phyloP scores from a whole-genome alignment of 53 echinoderm and acorn worm genomes.

The Henricia sp. region DNA sequence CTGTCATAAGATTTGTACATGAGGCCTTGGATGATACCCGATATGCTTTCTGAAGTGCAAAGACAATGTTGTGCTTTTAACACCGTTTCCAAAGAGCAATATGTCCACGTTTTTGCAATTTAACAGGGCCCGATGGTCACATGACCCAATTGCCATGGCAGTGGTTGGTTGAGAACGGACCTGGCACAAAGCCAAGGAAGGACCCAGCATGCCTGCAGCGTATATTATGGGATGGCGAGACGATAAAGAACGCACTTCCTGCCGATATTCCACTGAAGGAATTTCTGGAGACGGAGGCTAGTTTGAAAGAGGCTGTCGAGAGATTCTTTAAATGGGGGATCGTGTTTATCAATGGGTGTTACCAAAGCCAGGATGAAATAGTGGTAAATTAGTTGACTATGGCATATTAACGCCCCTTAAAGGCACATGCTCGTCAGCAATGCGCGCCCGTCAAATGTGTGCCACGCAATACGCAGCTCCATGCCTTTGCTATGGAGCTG shows the following conservation, averaged over 20 bases:
- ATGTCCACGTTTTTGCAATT: too few species aligned
- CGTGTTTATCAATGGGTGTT: conserved; percentile 66
- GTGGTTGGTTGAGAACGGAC: conserved; percentile 72
- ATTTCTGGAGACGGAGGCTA: conserved; percentile 40
- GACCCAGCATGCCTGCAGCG: neutral
- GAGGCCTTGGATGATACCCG: too few species aligned
- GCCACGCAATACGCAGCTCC: too few species aligned
- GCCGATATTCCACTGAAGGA: conserved; percentile 54
- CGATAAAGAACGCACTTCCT: conserved; percentile 37
- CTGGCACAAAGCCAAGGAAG: conserved; percentile 18
- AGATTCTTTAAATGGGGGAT: conserved; percentile 73
- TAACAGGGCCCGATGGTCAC: conserved; percentile 74
- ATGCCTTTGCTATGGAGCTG: too few species aligned
- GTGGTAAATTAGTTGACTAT: conserved; percentile 46
- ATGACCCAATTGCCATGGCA: conserved; percentile 55
- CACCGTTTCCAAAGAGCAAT: too few species aligned
- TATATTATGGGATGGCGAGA: conserved; percentile 65
- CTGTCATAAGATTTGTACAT: too few species aligned
- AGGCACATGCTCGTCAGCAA: too few species aligned
- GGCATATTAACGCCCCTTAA: too few species aligned
- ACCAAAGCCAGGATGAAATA: conserved; percentile 41
- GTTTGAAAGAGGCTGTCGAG: conserved; percentile 56
- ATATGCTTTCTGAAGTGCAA: too few species aligned
- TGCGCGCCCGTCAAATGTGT: too few species aligned
- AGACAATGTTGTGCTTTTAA: too few species aligned